phyloP scores from a whole-genome alignment of 2,113 vertebrate species.

The Pelobates fuscus region DNA sequence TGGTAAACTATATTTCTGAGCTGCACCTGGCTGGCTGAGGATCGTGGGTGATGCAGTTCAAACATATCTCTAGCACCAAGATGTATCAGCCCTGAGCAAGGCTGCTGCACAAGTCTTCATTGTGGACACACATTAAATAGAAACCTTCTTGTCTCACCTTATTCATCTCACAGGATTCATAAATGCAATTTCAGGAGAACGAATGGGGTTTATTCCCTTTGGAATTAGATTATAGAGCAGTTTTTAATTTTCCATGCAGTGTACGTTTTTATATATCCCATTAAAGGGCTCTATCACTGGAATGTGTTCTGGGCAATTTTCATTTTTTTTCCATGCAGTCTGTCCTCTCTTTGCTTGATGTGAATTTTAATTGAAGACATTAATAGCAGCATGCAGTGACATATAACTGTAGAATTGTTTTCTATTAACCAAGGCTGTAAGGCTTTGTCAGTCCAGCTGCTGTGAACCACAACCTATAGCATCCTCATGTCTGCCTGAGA shows the following conservation, averaged over 20 bases:
- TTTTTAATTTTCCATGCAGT: constrained; percentile 15
- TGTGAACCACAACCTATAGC: no score
- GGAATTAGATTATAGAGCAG: background rate
- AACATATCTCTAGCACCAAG: no score
- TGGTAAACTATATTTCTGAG: no score
- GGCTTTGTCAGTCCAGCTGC: no score
- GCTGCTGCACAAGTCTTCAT: no score
- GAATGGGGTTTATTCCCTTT: background rate
- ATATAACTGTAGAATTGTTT: background rate
- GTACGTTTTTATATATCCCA: constrained; percentile 1
- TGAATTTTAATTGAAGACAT: constrained; percentile 36
- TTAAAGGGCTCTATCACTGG: background rate
- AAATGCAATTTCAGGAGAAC: background rate
- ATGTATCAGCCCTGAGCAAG: no score
- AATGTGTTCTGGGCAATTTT: constrained; percentile 14
- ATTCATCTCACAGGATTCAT: background rate
- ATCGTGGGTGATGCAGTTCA: no score
- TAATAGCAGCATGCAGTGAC: constrained; percentile 10
- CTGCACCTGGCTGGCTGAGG: no score
- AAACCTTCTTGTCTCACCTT: no score
- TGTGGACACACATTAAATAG: no score
- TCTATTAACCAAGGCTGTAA: background rate
- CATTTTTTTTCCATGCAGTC: constrained; percentile 7
- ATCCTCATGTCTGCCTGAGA: no score
- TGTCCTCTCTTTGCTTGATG: background rate